phyloP scores from a whole-genome alignment of 2,113 vertebrate species.

The Edolisoma coerulescens region DNA sequence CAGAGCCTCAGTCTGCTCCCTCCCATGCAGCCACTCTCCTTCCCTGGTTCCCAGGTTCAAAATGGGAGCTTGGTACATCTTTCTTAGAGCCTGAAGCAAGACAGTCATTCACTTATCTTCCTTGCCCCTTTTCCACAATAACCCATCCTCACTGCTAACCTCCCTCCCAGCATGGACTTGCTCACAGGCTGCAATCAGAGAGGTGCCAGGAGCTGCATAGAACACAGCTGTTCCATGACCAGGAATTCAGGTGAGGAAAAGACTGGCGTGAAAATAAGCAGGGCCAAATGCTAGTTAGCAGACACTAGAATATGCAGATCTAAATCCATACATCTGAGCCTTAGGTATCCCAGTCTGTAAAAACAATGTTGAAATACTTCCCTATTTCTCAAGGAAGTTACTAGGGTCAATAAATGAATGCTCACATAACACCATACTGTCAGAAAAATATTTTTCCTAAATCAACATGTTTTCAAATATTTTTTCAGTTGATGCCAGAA shows the following conservation, averaged over 20 bases:
- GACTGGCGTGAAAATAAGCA: not conserved
- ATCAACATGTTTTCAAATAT: not conserved
- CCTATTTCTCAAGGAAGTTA: not conserved
- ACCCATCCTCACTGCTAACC: not conserved
- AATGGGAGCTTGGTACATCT: not conserved
- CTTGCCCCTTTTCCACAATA: not conserved
- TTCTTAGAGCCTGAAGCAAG: not conserved
- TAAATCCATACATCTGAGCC: not conserved
- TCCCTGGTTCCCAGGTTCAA: not conserved
- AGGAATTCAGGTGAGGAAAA: not conserved
- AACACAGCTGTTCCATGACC: not conserved
- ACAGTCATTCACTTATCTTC: not conserved
- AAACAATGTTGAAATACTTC: not conserved
- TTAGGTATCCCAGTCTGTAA: not conserved
- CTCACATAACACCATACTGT: not conserved
- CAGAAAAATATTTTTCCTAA: not conserved
- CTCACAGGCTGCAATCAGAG: not conserved
- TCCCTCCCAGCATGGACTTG: not conserved
- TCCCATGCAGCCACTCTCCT: accelerated
- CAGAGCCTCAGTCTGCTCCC: not conserved
- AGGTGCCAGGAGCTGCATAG: not conserved
- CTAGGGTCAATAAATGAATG: not conserved
- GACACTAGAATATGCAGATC: not conserved
- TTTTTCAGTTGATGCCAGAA: not conserved
- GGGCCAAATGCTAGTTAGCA: not conserved